A percentile compares a stretch with the other conserved stretches of the same genome.
Evolutionary conservation across 2,113 vertebrate species (phyloP).

Genomic region (Siniperca knerii): DNA sequence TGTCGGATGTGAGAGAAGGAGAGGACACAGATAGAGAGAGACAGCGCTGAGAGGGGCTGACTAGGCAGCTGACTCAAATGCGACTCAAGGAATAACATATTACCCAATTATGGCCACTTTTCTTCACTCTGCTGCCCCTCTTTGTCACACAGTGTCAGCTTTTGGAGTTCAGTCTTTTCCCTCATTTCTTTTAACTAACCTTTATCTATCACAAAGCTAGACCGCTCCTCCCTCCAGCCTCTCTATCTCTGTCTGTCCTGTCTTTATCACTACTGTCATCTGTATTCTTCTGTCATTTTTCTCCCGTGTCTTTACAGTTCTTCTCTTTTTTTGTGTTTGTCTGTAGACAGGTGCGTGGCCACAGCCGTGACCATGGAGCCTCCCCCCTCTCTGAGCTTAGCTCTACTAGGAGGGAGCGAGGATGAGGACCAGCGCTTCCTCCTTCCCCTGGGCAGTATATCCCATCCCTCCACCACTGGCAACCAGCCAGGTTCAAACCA

Average conservation of each 20-base stretch:
- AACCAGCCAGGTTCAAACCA: constrained; percentile 84
- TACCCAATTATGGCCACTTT: constrained; percentile 58
- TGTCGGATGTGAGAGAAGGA: constrained; percentile 62
- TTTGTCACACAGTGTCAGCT: constrained; percentile 38
- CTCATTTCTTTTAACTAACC: constrained; percentile 36
- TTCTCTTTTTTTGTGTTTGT: constrained; percentile 37
- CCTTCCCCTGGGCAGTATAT: constrained; percentile 81
- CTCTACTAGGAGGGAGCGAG: constrained; percentile 84
- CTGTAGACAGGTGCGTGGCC: constrained; percentile 65
- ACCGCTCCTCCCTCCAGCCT: not conserved
- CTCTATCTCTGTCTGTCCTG: constrained; percentile 10
- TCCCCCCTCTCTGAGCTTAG: constrained; percentile 85
- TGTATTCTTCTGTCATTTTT: not conserved
- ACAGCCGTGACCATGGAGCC: constrained; percentile 84
- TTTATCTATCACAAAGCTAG: constrained; percentile 27
- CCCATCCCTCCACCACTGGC: constrained; percentile 78
- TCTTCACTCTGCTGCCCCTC: constrained; percentile 55
- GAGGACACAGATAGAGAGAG: constrained; percentile 50
- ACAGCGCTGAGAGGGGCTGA: constrained; percentile 43
- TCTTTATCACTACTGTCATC: constrained; percentile 3
- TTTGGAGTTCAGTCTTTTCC: constrained; percentile 34
- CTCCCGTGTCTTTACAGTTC: constrained; percentile 23
- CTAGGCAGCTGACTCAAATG: constrained; percentile 71
- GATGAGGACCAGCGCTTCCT: constrained; percentile 85
- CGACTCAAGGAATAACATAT: constrained; percentile 69